A percentile compares a stretch with the other conserved stretches of the same genome.
These are phyloP conservation scores for Hexactinellida sp. DNA, from an alignment of 37 sponge, comb jelly and placozoan genomes.

Conservation along the genomic window DNA sequence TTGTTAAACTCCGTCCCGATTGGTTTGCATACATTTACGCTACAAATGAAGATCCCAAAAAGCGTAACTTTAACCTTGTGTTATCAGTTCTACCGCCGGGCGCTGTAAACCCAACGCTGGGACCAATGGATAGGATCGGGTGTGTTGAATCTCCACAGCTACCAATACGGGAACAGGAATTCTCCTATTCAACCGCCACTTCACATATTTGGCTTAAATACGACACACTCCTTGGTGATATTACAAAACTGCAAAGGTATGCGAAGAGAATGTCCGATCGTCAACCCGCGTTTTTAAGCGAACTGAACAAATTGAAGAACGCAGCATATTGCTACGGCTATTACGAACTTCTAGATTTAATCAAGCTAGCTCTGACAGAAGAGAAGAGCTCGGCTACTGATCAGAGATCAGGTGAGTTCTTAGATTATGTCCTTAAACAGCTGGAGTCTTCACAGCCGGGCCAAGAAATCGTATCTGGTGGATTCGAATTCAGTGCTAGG, in stretches of 20 bases:
- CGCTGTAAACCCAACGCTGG: not conserved
- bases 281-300: not conserved
- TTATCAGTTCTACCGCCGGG: slow-evolving; percentile 2
- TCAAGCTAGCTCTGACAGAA: not conserved
- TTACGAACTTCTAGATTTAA: not conserved
- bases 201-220: slow-evolving; percentile 14
- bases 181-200: not conserved
- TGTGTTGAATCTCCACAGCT: not conserved
- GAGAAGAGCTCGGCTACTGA: not conserved
- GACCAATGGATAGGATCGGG: not conserved
- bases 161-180: not conserved
- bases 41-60: not conserved
- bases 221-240: not conserved
- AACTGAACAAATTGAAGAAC: not conserved
- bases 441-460: not conserved
- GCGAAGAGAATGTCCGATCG: not conserved
- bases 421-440: not conserved
- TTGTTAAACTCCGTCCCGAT: not conserved
- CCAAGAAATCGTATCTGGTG: not conserved
- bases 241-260: not conserved
- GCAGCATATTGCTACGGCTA: slow-evolving; percentile 1
- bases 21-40: slow-evolving; percentile 3
- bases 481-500: not conserved
- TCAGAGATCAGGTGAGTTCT: slow-evolving; percentile 5
- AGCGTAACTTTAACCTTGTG: not conserved